Evolutionary conservation across 2,113 vertebrate genomes (phyloP).

Genomic region (Rhabdornis inornatus): DNA sequence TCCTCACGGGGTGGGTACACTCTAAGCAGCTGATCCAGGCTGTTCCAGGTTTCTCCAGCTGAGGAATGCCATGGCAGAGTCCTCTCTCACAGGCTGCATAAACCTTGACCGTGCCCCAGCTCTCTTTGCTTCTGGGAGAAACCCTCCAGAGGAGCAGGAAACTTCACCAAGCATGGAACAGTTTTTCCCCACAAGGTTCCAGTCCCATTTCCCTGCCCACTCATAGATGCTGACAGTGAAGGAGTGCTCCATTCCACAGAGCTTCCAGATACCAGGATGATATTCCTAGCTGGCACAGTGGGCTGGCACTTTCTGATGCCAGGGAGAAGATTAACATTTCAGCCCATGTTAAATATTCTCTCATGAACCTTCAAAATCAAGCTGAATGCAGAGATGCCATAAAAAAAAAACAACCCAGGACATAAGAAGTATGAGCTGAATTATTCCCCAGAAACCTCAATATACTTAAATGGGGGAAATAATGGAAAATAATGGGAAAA

Average conservation of each 20-base stretch:
- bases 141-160: not conserved
- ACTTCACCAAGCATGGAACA: not conserved
- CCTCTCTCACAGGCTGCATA: not conserved
- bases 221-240: not conserved
- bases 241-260: not conserved
- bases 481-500: not conserved
- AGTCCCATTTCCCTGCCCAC: not conserved
- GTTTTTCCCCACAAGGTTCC: not conserved
- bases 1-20: not conserved
- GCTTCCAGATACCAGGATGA: not conserved
- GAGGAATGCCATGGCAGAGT: not conserved
- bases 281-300: not conserved
- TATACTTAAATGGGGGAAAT: not conserved
- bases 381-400: not conserved
- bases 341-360: not conserved
- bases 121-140: not conserved
- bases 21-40: not conserved
- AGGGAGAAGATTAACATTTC: not conserved
- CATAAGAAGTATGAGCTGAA: not conserved
- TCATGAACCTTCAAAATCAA: not conserved
- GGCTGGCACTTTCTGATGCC: not conserved
- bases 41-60: not conserved
- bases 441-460: not conserved
- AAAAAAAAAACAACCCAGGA: not conserved
- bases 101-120: fast-evolving